Conservation (phyloP, 2,888 invertebrate species). For the Rotaria sp. region DNA sequence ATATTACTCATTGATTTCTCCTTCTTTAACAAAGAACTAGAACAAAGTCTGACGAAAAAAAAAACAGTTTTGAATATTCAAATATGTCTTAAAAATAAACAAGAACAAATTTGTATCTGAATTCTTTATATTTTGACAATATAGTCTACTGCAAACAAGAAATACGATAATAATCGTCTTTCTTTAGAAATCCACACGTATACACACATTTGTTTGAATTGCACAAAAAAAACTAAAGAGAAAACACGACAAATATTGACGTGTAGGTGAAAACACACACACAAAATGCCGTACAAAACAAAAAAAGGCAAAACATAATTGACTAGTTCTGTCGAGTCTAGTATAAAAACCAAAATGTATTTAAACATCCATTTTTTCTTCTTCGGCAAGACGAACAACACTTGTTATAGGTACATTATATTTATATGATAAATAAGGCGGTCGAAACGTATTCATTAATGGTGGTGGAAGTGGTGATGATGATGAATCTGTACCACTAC, state of each 20-base stretch:
- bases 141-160: neutral
- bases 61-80: too few species aligned
- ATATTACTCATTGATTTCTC: too few species aligned
- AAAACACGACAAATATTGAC: neutral
- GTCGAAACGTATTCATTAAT: conserved; percentile 27
- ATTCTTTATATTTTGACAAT: neutral
- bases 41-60: too few species aligned
- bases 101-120: too few species aligned
- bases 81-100: too few species aligned
- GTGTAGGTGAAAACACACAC: neutral
- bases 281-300: neutral
- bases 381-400: conserved; percentile 1
- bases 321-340: neutral
- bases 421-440: neutral
- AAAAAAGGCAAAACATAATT: neutral
- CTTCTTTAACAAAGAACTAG: too few species aligned
- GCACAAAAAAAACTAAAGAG: neutral
- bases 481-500: conserved; percentile 21
- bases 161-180: neutral
- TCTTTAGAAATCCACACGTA: neutral
- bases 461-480: conserved; percentile 7
- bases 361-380: conserved; percentile 25
- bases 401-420: neutral
- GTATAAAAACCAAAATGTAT: neutral
- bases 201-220: neutral